A percentile compares a stretch with the other conserved stretches of the same genome.
These are phyloP conservation scores for Lagenorhynchus albirostris DNA, from an alignment of 2,113 vertebrate genomes.

Conservation along the genomic window DNA sequence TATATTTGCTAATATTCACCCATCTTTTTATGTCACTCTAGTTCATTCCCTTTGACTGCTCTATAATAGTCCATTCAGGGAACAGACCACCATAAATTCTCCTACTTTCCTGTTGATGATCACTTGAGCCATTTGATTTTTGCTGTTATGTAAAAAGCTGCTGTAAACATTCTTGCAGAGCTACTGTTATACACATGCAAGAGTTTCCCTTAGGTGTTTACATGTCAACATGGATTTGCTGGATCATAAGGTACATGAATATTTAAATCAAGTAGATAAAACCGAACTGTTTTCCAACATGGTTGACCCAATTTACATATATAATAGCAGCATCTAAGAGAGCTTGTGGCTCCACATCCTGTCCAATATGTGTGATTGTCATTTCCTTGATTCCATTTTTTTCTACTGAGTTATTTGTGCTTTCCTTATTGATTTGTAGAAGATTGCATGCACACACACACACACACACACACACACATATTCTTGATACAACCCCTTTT, in stretches of 20 bases:
- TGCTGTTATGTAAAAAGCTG: not conserved
- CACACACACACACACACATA: not conserved
- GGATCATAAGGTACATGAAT: not conserved
- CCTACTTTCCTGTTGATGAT: not conserved
- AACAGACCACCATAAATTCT: not conserved
- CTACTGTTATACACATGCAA: not conserved
- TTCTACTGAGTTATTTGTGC: not conserved
- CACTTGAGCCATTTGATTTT: not conserved
- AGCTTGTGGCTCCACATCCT: not conserved
- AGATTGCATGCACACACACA: not conserved
- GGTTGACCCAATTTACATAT: not conserved
- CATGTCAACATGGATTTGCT: not conserved
- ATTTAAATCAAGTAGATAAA: conserved; percentile 1
- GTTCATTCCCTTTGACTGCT: not conserved
- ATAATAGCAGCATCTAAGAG: not conserved
- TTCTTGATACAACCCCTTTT: not conserved
- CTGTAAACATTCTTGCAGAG: not conserved
- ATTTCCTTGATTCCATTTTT: not conserved
- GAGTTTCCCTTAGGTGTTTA: not conserved
- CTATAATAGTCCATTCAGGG: not conserved
- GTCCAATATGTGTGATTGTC: not conserved
- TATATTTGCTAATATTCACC: not conserved
- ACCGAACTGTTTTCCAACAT: not conserved
- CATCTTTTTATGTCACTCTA: not conserved
- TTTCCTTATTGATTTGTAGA: not conserved